Evolutionary conservation across 2,888 invertebrate species (phyloP), one percentile per base, ranked within the genome.

Genomic region (Hirtodrosophila trivittata): DNA sequence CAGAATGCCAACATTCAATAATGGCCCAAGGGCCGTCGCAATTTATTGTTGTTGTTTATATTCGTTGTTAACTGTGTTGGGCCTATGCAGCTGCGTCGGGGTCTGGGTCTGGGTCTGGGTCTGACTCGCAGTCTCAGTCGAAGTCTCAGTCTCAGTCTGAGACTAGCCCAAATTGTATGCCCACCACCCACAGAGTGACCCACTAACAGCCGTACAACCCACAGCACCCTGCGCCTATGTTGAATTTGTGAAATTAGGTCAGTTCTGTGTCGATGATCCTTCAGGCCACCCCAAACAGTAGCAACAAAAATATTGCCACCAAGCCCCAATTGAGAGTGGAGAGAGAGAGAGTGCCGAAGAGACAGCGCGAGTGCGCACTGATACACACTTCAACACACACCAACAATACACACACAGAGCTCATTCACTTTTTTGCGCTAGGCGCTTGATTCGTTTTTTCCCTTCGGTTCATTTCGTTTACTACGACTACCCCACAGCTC

Each of bases 251-350:
- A 90, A 91, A 90, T 89, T 91, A 90, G 90, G 91, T 90, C 91
- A 90, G 88, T 89, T 88, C 84, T 89, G 89, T 91, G 90, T 90
- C 90, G 90, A 90, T 90, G 90, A 90, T 90, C 89, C 89, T 89
- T 90, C 89, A 77, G 73, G 75, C 78, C 82, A 70, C 72, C 76
- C 77, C 69, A 56, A 68, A 51, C 42, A 49, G 39, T 63, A 69
- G 47, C 72, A 67, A 65, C 68, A 68, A 54, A 43, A 50, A 54
- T 47, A 32, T 12, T 33, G 30, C 14, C 26, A 30, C 12, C 25
- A 35, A 33, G 47, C 35, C 18, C 38, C n/a, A 30, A 46, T 30
- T 26, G 32, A 42, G 38, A 47, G 51, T 8, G 37, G 42, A 16
- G 55, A 51, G 54, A 55, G 59, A 14, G 60, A 57, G 57, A 62